Evolutionary conservation across 1,140 invertebrate genomes (phyloP).

Genomic region (Trissolcus basalis): DNA sequence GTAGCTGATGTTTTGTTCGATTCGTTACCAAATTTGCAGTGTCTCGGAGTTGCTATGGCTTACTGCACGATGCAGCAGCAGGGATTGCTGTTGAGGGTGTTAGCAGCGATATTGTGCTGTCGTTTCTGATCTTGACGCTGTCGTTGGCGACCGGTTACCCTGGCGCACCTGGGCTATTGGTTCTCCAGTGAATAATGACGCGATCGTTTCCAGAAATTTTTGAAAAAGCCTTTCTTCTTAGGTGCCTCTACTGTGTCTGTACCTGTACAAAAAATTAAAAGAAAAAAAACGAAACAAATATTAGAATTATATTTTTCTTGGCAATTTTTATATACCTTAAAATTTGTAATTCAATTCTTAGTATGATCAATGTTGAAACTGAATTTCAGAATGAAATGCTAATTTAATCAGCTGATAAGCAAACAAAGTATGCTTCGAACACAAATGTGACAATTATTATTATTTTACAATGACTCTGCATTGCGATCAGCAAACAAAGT

Average conservation of each 20-base stretch:
- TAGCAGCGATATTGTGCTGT: conserved; percentile 59
- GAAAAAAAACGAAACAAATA: background rate
- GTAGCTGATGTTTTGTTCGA: conserved; percentile 49
- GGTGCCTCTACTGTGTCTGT: conserved; percentile 81
- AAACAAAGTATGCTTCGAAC: too few species aligned
- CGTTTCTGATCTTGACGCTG: conserved; percentile 65
- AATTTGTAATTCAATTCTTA: too few species aligned
- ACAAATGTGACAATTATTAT: too few species aligned
- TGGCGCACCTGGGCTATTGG: conserved; percentile 78
- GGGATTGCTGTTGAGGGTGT: conserved; percentile 68
- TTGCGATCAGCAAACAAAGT: too few species aligned
- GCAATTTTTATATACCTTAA: too few species aligned
- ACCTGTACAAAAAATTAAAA: conserved; percentile 74
- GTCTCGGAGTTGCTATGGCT: conserved; percentile 6
- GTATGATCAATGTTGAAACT: too few species aligned
- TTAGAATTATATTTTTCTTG: too few species aligned
- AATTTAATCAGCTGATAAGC: too few species aligned
- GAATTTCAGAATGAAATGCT: too few species aligned
- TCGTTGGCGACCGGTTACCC: conserved; percentile 72
- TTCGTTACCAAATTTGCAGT: conserved; percentile 5
- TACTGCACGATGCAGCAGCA: conserved; percentile 75
- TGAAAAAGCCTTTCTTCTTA: conserved; percentile 89
- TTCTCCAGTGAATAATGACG: conserved; percentile 89
- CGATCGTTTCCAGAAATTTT: conserved; percentile 88
- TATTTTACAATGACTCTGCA: too few species aligned